Conservation (phyloP, 2,113 vertebrate genomes). For the Cettia cetti region DNA sequence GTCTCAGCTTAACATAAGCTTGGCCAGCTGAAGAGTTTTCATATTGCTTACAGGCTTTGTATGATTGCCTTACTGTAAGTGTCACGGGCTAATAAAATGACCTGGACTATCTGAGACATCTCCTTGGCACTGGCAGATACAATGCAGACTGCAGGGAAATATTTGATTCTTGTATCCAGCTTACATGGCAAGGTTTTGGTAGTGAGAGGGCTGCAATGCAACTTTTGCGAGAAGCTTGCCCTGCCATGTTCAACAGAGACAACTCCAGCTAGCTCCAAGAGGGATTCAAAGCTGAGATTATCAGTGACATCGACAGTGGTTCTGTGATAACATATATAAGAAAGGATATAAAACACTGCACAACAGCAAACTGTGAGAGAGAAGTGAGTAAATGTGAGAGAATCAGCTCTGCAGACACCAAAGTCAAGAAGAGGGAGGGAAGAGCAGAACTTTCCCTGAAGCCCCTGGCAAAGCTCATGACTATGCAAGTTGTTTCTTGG, state of each 20-base stretch:
- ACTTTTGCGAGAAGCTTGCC: not conserved
- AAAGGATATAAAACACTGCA: not conserved
- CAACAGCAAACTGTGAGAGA: not conserved
- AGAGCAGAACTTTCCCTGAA: not conserved
- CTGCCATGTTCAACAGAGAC: no score
- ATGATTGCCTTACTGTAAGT: not conserved
- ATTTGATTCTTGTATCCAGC: not conserved
- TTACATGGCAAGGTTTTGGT: rapidly evolving
- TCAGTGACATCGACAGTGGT: not conserved
- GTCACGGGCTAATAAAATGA: not conserved
- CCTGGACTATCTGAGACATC: not conserved
- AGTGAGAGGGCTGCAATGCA: not conserved
- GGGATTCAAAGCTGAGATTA: not conserved
- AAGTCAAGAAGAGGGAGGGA: not conserved
- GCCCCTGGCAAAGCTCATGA: not conserved
- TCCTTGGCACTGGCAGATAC: not conserved
- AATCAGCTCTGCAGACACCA: not conserved
- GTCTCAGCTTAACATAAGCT: not conserved
- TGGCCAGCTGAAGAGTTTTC: not conserved
- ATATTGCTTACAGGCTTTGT: not conserved
- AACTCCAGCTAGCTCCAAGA: not conserved
- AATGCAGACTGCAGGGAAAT: not conserved
- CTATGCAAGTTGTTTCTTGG: rapidly evolving
- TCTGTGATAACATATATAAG: not conserved
- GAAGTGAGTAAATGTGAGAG: not conserved